phyloP scores from a whole-genome alignment of 2,113 vertebrate genomes.

The Notothenia coriiceps region DNA sequence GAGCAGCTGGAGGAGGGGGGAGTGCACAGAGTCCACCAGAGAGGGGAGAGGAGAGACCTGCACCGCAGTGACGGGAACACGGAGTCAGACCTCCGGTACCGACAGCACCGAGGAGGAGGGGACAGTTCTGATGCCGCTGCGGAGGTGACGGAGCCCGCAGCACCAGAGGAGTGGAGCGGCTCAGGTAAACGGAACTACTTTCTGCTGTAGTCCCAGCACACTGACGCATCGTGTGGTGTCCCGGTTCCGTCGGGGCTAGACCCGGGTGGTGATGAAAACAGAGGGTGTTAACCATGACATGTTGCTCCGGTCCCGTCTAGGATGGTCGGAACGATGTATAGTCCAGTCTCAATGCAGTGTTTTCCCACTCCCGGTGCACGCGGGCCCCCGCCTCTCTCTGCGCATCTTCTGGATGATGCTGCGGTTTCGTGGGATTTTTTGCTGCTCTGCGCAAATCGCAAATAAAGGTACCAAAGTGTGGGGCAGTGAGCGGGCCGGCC shows the following conservation, averaged over 20 bases:
- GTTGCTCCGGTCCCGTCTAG: neutral
- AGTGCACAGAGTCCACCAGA: slow-evolving; percentile 35
- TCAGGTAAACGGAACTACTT: slow-evolving; percentile 60
- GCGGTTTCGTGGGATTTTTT: slow-evolving; percentile 73
- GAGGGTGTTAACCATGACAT: slow-evolving; percentile 17
- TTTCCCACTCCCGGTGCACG: slow-evolving; percentile 10
- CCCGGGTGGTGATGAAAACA: neutral
- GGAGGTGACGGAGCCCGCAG: slow-evolving; percentile 55
- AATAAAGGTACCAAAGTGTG: slow-evolving; percentile 25
- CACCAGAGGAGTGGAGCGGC: slow-evolving; percentile 36
- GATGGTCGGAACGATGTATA: neutral
- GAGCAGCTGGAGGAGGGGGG: slow-evolving; percentile 15
- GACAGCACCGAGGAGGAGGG: slow-evolving; percentile 20
- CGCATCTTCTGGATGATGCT: slow-evolving; percentile 75
- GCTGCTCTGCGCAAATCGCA: slow-evolving; percentile 83
- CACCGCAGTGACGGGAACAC: slow-evolving; percentile 38
- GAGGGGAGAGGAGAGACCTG: slow-evolving; percentile 18
- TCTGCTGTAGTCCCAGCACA: neutral
- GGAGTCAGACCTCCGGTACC: slow-evolving; percentile 35
- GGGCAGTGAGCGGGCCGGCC: slow-evolving; percentile 10
- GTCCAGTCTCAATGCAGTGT: slow-evolving; percentile 44
- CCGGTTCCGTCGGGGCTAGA: slow-evolving; percentile 18
- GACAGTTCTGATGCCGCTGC: slow-evolving; percentile 38
- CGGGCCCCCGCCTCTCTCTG: slow-evolving; percentile 56
- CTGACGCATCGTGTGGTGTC: slow-evolving; percentile 69